A percentile compares a stretch with the other conserved stretches of the same genome.
Evolutionary conservation across 2,888 invertebrate species (phyloP).

Genomic region (Tetramorium bicarinatum): DNA sequence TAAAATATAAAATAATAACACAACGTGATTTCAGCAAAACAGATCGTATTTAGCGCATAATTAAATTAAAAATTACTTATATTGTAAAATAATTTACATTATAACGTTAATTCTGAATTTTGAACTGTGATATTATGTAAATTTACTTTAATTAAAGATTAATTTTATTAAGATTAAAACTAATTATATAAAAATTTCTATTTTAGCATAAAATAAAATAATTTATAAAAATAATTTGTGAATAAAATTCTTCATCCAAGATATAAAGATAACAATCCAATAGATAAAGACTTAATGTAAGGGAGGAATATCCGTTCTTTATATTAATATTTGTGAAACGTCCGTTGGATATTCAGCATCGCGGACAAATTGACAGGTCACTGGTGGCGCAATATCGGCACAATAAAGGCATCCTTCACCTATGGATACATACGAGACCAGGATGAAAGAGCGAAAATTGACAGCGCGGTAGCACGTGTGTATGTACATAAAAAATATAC

Average conservation of each 20-base stretch:
- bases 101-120: neutral
- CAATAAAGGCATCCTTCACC: slow-evolving; percentile 58
- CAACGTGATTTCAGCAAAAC: neutral
- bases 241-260: neutral
- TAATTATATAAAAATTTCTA: neutral
- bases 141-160: neutral
- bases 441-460: slow-evolving; percentile 65
- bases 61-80: neutral
- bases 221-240: neutral
- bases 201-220: neutral
- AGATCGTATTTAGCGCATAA: neutral
- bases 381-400: slow-evolving; percentile 49
- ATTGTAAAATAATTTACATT: neutral
- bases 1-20: neutral
- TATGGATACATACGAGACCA: slow-evolving; percentile 72
- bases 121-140: neutral
- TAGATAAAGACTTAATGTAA: neutral
- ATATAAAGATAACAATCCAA: neutral
- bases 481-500: slow-evolving; percentile 59
- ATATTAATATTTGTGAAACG: slow-evolving; percentile 9
- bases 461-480: slow-evolving; percentile 59
- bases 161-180: neutral
- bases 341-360: slow-evolving; percentile 44
- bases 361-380: slow-evolving; percentile 44
- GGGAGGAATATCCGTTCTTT: neutral